Conservation (phyloP, 2,113 vertebrate species). For the Ictidomys tridecemlineatus region DNA sequence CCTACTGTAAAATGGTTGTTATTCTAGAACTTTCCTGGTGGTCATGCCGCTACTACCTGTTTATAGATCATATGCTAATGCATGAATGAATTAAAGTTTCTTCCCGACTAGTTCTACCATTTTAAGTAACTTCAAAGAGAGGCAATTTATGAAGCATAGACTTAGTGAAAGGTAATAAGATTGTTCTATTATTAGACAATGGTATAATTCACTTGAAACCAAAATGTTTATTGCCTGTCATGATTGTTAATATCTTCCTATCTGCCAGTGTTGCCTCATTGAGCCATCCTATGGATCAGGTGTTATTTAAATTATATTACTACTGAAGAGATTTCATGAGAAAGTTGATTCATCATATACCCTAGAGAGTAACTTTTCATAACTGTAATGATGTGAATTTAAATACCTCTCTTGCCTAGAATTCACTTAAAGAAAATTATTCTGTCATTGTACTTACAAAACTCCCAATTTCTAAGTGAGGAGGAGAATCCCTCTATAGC, state of each 20-base stretch:
- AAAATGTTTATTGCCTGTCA: background rate
- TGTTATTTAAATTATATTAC: background rate
- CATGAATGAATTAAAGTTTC: background rate
- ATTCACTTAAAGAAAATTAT: background rate
- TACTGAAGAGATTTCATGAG: background rate
- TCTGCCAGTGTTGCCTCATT: slow-evolving; percentile 2
- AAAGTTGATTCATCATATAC: background rate
- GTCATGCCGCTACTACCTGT: background rate
- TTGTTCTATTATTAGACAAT: background rate
- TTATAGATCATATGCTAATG: slow-evolving; percentile 13
- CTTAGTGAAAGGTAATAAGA: background rate
- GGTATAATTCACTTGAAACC: background rate
- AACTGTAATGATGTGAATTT: background rate
- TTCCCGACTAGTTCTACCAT: background rate
- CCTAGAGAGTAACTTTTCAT: background rate
- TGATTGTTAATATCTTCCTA: background rate
- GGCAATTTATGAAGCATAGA: background rate
- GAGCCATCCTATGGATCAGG: background rate
- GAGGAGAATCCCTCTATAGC: too few relatives aligned
- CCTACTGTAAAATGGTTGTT: background rate
- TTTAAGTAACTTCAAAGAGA: background rate
- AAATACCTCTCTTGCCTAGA: background rate
- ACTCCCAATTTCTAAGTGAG: background rate
- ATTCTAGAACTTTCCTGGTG: background rate
- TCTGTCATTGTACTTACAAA: background rate